A percentile compares a stretch with the other conserved stretches of the same genome.
These are phyloP conservation scores for Podarcis muralis DNA, from an alignment of 2,113 vertebrate genomes.

Conservation along the genomic window DNA sequence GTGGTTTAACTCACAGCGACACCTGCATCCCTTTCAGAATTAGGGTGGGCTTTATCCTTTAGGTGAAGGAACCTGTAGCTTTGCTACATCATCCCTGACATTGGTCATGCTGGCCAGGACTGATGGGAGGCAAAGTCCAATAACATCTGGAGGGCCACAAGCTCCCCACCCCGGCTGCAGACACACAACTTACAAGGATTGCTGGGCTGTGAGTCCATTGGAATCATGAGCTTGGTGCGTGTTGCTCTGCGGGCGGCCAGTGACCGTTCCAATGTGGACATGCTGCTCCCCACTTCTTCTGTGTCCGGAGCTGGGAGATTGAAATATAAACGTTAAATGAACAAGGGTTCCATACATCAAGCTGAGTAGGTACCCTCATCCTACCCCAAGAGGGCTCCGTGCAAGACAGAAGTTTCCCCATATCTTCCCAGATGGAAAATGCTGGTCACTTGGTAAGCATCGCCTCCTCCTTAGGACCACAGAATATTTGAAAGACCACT, in stretches of 20 bases:
- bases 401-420: neutral
- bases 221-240: conserved; percentile 92
- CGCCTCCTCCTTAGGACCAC: neutral
- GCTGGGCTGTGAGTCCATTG: conserved; percentile 90
- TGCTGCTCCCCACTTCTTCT: conserved; percentile 88
- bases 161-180: neutral
- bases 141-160: neutral
- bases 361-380: neutral
- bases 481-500: neutral
- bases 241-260: conserved; percentile 86
- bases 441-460: fast-evolving
- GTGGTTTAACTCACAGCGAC: no score
- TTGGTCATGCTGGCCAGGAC: neutral
- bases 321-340: fast-evolving
- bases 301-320: conserved; percentile 78
- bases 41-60: fast-evolving
- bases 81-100: neutral
- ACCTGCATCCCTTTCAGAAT: neutral
- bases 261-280: conserved; percentile 92
- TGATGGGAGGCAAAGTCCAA: neutral
- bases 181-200: conserved; percentile 83
- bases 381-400: fast-evolving
- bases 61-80: neutral
- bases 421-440: neutral
- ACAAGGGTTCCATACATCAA: fast-evolving